Evolutionary conservation across 1,140 invertebrate species (phyloP).

Genomic region (Trichogramma pretiosum): DNA sequence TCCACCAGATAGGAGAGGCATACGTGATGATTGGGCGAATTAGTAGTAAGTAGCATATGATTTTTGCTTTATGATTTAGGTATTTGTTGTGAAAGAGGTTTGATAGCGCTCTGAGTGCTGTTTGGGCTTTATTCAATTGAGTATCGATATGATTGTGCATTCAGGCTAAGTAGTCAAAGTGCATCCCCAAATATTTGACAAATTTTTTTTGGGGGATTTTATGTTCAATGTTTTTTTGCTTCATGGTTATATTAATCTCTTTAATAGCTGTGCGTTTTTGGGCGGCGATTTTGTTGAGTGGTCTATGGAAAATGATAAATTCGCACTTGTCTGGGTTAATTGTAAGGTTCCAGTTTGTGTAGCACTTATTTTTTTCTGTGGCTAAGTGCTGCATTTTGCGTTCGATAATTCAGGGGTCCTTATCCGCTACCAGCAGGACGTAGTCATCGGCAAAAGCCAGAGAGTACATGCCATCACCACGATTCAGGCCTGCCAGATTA

Average conservation of each 20-base stretch:
- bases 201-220: background rate
- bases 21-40: background rate
- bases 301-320: background rate
- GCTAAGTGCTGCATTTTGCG: background rate
- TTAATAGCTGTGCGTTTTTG: background rate
- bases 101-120: background rate
- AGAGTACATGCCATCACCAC: background rate
- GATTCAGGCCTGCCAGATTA: background rate
- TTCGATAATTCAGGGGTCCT: background rate
- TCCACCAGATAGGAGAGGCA: conserved; percentile 4
- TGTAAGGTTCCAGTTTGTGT: background rate
- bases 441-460: background rate
- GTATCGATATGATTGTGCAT: background rate
- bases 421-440: background rate
- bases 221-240: background rate
- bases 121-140: background rate
- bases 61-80: background rate
- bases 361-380: background rate
- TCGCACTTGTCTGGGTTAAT: background rate
- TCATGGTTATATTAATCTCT: background rate
- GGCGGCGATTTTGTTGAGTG: background rate
- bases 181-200: conserved; percentile 2
- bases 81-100: background rate
- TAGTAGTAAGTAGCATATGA: conserved; percentile 5
- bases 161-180: background rate